A percentile compares a stretch with the other conserved stretches of the same genome.
These are phyloP conservation scores for Hirudo medicinalis DNA, from an alignment of 1,140 invertebrate genomes.

Conservation along the genomic window DNA sequence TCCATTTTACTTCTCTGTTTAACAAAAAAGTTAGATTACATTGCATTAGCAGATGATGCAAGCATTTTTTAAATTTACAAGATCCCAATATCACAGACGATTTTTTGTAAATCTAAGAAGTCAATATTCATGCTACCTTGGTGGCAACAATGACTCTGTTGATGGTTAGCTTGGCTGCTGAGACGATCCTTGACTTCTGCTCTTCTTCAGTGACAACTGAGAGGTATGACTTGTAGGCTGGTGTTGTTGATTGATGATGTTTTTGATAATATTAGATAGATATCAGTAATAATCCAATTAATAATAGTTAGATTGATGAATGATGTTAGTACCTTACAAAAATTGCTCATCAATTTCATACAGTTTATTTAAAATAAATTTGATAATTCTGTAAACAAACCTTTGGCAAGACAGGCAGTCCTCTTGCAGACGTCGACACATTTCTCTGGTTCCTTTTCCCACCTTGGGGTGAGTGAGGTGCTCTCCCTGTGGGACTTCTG, in stretches of 20 bases:
- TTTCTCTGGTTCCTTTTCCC: constrained; percentile 45
- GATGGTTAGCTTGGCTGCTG: constrained; percentile 17
- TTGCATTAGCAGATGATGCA: too few relatives aligned
- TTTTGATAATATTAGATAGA: background rate
- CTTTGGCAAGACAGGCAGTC: constrained; percentile 31
- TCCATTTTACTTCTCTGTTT: background rate
- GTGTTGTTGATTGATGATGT: background rate
- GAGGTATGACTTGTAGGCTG: constrained; percentile 13
- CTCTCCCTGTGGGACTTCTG: constrained; percentile 45
- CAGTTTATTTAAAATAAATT: background rate
- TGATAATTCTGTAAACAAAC: constrained; percentile 24
- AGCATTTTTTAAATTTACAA: too few relatives aligned
- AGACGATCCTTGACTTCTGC: constrained; percentile 4
- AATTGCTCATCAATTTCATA: too few relatives aligned
- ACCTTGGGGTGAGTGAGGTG: constrained; percentile 44
- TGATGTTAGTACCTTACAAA: background rate
- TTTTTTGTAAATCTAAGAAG: background rate
- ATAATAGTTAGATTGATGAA: background rate
- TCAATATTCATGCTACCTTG: constrained; percentile 11
- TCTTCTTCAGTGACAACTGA: background rate
- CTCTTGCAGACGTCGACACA: constrained; percentile 32
- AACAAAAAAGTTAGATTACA: background rate
- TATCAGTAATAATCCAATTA: too few relatives aligned
- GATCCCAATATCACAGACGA: background rate
- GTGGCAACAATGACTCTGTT: constrained; percentile 14